Conservation (phyloP, 2,797 vertebrate species). For the Lepidocolaptes lacrymiger region DNA sequence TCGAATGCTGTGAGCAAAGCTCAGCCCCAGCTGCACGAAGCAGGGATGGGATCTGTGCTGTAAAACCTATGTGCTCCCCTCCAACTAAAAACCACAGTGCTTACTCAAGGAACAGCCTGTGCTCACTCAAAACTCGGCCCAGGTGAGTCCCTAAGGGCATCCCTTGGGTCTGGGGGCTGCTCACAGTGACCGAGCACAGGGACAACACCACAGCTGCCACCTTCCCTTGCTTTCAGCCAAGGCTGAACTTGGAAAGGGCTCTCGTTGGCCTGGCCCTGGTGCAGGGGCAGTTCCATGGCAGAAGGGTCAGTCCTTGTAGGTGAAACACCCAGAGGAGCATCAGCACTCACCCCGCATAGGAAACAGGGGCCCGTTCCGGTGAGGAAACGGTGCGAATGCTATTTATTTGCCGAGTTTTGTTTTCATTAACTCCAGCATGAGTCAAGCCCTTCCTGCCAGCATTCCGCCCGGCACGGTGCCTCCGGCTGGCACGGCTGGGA, state of each 20-base stretch:
- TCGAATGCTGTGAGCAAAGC: accelerated
- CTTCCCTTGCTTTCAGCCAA: accelerated
- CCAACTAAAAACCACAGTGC: background rate
- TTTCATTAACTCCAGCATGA: conserved; percentile 1
- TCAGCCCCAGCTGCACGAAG: background rate
- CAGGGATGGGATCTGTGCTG: background rate
- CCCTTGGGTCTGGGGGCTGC: accelerated
- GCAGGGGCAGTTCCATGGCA: background rate
- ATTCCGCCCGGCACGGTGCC: background rate
- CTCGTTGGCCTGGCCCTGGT: accelerated
- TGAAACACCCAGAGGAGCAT: background rate
- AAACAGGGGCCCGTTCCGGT: background rate
- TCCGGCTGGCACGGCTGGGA: background rate
- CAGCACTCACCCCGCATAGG: background rate
- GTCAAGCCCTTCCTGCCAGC: conserved; percentile 56
- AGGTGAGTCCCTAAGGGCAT: background rate
- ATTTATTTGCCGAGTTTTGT: conserved; percentile 20
- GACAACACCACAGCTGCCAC: background rate
- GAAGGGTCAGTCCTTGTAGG: background rate
- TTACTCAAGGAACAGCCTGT: background rate
- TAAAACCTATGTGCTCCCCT: background rate
- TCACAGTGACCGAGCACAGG: accelerated
- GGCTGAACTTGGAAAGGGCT: background rate
- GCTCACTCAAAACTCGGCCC: background rate
- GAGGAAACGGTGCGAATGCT: background rate